Evolutionary conservation across 2,113 vertebrate species (phyloP).

Genomic region (Cynopterus brachyotis): DNA sequence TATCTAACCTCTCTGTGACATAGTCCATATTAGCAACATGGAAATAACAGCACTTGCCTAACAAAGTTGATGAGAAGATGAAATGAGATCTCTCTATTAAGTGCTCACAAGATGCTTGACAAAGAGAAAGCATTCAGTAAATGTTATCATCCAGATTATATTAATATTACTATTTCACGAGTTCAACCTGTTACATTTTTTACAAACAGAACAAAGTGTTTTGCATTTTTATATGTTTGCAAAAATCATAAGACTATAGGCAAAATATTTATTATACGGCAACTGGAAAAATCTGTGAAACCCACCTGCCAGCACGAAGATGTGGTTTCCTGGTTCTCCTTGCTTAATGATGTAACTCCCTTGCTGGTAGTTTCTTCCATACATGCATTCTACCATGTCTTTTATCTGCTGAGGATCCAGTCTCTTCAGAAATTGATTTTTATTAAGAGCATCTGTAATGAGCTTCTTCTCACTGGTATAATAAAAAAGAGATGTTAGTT

Average conservation of each 20-base stretch:
- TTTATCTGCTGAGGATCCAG: slow-evolving; percentile 92
- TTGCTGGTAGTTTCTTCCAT: slow-evolving; percentile 90
- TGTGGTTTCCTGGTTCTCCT: slow-evolving; percentile 92
- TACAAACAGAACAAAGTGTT: background rate
- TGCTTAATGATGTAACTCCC: slow-evolving; percentile 92
- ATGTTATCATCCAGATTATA: background rate
- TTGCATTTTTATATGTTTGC: background rate
- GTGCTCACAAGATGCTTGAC: background rate
- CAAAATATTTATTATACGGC: background rate
- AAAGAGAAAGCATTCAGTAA: background rate
- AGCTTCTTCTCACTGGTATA: slow-evolving; percentile 91
- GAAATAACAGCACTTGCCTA: background rate
- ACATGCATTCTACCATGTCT: slow-evolving; percentile 97
- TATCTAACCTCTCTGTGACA: background rate
- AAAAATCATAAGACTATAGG: background rate
- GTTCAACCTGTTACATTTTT: background rate
- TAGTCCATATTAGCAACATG: background rate
- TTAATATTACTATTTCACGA: background rate
- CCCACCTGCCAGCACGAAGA: slow-evolving; percentile 94
- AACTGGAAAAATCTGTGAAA: slow-evolving; percentile 14
- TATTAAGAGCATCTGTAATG: slow-evolving; percentile 91
- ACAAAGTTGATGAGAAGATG: background rate
- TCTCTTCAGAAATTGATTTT: slow-evolving; percentile 94
- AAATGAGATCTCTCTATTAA: background rate
- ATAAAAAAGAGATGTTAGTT: slow-evolving; percentile 26